Evolutionary conservation across 35 echinoderm and acorn worm genomes (phyloP).

Genomic region (Anneissia japonica): DNA sequence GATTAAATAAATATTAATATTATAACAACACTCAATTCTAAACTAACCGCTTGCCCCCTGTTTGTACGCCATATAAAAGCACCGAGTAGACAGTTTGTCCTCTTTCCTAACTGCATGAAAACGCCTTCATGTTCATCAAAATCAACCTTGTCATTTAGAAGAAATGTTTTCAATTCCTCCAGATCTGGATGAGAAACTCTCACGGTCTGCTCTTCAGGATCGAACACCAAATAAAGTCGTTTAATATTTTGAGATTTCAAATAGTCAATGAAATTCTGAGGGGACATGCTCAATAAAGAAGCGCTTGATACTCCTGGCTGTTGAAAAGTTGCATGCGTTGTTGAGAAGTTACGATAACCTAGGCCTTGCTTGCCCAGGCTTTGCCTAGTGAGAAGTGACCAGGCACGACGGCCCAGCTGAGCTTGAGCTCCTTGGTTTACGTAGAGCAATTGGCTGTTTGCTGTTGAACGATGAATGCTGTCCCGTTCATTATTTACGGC

Average conservation of each 20-base stretch:
- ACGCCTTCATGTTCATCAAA: slow-evolving; percentile 56
- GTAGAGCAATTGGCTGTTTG: too few species aligned
- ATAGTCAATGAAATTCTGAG: slow-evolving; percentile 50
- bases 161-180: slow-evolving; percentile 18
- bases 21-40: not conserved
- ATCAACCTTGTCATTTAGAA: slow-evolving; percentile 37
- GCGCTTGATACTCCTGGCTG: not conserved
- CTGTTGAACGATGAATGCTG: too few species aligned
- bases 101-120: slow-evolving; percentile 43
- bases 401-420: too few species aligned
- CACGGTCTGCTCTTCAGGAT: slow-evolving; percentile 14
- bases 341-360: not conserved
- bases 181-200: slow-evolving; percentile 44
- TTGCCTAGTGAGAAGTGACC: too few species aligned
- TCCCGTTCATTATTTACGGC: too few species aligned
- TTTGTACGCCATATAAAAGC: slow-evolving; percentile 62
- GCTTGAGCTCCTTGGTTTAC: too few species aligned
- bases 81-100: slow-evolving; percentile 43
- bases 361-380: too few species aligned
- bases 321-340: not conserved
- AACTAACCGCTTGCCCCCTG: slow-evolving; percentile 47
- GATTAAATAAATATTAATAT: too few species aligned
- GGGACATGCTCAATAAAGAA: slow-evolving; percentile 17
- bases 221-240: slow-evolving; percentile 47
- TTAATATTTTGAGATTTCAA: slow-evolving; percentile 30